A percentile compares a stretch with the other conserved stretches of the same genome.
These are phyloP conservation scores for Callocephalon fimbriatum DNA, from an alignment of 2,113 vertebrate species.

Conservation along the genomic window DNA sequence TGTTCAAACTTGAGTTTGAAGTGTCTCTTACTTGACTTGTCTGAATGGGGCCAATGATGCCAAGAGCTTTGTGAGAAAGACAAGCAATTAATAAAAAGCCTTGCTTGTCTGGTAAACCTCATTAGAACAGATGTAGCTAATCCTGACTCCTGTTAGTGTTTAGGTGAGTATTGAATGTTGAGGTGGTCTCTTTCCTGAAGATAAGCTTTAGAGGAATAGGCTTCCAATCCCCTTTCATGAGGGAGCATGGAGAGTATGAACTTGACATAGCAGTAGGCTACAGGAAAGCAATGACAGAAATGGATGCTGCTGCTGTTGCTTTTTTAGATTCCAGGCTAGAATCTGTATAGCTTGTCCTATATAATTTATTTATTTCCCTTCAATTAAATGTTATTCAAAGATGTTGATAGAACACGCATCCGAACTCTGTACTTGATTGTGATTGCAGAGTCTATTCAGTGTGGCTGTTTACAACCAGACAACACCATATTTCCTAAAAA, in stretches of 20 bases:
- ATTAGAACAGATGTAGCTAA: neutral
- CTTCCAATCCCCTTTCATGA: neutral
- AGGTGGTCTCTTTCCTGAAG: neutral
- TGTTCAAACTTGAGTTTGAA: neutral
- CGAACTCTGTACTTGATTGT: neutral
- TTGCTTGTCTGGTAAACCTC: neutral
- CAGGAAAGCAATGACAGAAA: neutral
- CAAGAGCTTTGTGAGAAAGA: neutral
- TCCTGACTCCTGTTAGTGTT: neutral
- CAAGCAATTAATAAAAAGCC: neutral
- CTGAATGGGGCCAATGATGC: neutral
- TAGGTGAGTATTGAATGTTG: neutral
- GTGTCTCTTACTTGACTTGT: neutral
- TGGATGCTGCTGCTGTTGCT: neutral
- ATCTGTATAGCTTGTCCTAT: neutral
- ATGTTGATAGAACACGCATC: fast-evolving
- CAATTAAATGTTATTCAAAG: fast-evolving
- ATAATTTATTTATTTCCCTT: neutral
- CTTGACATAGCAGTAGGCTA: neutral
- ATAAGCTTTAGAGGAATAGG: neutral
- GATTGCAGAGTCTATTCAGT: neutral
- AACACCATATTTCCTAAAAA: neutral
- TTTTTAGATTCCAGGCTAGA: neutral
- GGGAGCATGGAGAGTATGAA: neutral
- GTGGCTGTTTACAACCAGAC: neutral